These are phyloP conservation scores for Eubasilissa regina DNA, from an alignment of 1,140 invertebrate species.

Conservation along the genomic window DNA sequence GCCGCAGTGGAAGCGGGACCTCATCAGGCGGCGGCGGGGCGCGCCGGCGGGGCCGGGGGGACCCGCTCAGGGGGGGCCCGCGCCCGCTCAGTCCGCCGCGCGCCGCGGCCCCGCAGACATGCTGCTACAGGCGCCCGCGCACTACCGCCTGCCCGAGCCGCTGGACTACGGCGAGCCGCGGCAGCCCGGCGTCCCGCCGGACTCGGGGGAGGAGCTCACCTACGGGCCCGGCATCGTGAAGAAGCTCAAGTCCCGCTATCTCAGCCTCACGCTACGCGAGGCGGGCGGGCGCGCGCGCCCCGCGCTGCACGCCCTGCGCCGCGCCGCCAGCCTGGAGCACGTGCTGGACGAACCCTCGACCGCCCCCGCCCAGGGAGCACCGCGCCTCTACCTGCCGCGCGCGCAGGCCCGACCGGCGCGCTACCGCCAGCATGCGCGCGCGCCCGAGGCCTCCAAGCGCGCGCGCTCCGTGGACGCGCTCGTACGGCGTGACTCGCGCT, in stretches of 20 bases:
- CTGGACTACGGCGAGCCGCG: constrained; percentile 10
- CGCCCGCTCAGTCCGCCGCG: constrained; percentile 25
- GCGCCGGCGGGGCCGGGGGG: constrained; percentile 65
- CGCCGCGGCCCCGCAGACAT: constrained; percentile 40
- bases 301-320: constrained; percentile 77
- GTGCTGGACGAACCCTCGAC: constrained; percentile 83
- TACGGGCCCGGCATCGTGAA: constrained; percentile 95
- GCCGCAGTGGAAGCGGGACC: constrained; percentile 83
- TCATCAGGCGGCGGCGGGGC: constrained; percentile 76
- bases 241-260: constrained; percentile 86
- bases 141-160: constrained; percentile 38
- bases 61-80: constrained; percentile 78
- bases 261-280: constrained; percentile 85
- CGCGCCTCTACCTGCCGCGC: constrained; percentile 66
- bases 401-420: constrained; percentile 74
- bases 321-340: constrained; percentile 89
- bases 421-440: constrained; percentile 61
- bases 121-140: constrained; percentile 45
- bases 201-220: constrained; percentile 80
- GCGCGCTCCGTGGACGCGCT: constrained; percentile 88
- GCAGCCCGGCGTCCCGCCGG: constrained; percentile 66
- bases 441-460: constrained; percentile 80
- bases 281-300: constrained; percentile 74
- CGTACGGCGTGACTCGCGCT: constrained; percentile 74
- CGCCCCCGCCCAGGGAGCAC: no score